A percentile compares a stretch with the other conserved stretches of the same genome.
phyloP scores from a whole-genome alignment of 2,888 invertebrate species.

The Sarcophaga carnaria region DNA sequence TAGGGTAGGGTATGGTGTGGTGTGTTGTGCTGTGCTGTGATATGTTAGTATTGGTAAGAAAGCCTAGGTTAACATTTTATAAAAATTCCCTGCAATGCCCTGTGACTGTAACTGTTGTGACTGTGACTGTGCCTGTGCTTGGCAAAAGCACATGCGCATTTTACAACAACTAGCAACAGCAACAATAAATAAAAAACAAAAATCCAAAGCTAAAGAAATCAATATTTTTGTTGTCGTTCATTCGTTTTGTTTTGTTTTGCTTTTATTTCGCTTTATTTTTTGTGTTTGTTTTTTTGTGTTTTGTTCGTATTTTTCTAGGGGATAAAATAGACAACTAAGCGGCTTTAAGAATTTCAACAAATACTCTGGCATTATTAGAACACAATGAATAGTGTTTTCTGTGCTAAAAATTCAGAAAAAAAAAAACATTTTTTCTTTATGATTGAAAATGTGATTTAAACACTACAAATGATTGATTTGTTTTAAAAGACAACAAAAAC shows the following conservation, averaged over 20 bases:
- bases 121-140: not conserved
- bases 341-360: conserved; percentile 49
- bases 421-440: too few species aligned
- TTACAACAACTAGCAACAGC: not conserved
- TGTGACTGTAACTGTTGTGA: too few species aligned
- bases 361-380: not conserved
- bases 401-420: too few species aligned
- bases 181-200: conserved; percentile 3
- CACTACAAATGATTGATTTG: too few species aligned
- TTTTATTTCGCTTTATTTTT: not conserved
- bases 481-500: too few species aligned
- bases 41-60: conserved; percentile 31
- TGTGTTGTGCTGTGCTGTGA: not conserved
- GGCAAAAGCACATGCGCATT: conserved; percentile 59
- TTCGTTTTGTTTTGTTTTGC: not conserved
- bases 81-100: conserved; percentile 57
- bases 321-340: conserved; percentile 17
- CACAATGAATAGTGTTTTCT: too few species aligned
- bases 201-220: conserved; percentile 55
- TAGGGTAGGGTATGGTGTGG: too few species aligned
- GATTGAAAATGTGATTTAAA: too few species aligned
- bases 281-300: not conserved
- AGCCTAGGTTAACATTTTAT: conserved; percentile 68
- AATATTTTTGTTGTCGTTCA: conserved; percentile 62
- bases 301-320: not conserved